These are phyloP conservation scores for Campoletis sonorensis DNA, from an alignment of 1,140 invertebrate genomes.

Conservation along the genomic window DNA sequence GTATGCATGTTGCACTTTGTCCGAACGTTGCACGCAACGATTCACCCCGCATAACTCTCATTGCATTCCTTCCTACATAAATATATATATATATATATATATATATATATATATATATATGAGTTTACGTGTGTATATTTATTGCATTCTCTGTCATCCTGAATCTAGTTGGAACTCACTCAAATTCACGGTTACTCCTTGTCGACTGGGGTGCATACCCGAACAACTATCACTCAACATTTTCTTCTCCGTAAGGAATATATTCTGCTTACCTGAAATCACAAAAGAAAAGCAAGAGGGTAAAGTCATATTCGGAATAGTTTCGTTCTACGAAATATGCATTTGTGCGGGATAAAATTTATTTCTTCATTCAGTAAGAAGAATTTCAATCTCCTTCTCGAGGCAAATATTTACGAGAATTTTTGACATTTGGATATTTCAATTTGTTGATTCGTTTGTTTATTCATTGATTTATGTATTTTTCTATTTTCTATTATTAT, in stretches of 20 bases:
- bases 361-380: too few relatives aligned
- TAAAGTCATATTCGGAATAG: background rate
- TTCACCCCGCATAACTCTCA: slow-evolving; percentile 1
- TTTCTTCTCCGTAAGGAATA: background rate
- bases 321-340: background rate
- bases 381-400: too few relatives aligned
- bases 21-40: slow-evolving; percentile 1
- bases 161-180: background rate
- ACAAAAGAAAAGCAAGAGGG: background rate
- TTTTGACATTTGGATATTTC: too few relatives aligned
- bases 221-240: background rate
- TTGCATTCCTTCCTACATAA: background rate
- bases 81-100: background rate
- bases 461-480: too few relatives aligned
- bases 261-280: slow-evolving; percentile 5
- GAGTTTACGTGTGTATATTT: background rate
- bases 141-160: slow-evolving; percentile 7
- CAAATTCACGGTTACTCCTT: slow-evolving; percentile 9
- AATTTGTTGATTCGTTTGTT: too few relatives aligned
- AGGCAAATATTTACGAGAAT: too few relatives aligned
- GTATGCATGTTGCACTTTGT: slow-evolving; percentile 14
- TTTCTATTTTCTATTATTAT: too few relatives aligned
- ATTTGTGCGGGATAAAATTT: background rate
- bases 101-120: background rate
- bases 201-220: too few relatives aligned